A percentile compares a stretch with the other conserved stretches of the same genome.
These are phyloP conservation scores for Nebria salina DNA, from an alignment of 2,888 invertebrate species.

Conservation along the genomic window DNA sequence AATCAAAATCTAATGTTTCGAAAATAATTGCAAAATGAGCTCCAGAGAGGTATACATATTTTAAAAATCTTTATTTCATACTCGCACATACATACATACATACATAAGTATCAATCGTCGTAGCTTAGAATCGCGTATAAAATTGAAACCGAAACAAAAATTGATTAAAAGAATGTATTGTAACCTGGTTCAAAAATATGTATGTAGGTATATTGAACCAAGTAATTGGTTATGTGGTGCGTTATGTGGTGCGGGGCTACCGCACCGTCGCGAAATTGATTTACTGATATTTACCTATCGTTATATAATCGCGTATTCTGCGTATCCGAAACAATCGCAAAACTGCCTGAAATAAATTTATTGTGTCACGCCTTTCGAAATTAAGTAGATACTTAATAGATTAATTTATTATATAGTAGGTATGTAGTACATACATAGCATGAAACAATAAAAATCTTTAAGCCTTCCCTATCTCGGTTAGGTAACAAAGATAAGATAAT, in stretches of 20 bases:
- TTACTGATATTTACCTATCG: constrained; percentile 44
- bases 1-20: no score
- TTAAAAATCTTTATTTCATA: no score
- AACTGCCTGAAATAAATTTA: not conserved
- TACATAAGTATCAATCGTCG: not conserved
- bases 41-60: no score
- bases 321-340: not conserved
- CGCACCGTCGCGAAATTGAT: constrained; percentile 31
- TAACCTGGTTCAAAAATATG: constrained; percentile 22
- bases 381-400: no score
- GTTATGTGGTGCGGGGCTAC: not conserved
- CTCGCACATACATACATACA: no score
- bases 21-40: no score
- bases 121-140: not conserved
- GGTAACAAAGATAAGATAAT: not conserved
- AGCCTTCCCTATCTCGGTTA: not conserved
- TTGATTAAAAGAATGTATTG: constrained; percentile 23
- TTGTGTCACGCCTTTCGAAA: no score
- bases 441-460: not conserved
- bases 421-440: not conserved
- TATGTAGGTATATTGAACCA: constrained; percentile 13
- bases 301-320: constrained; percentile 37
- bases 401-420: no score
- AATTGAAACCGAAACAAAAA: constrained; percentile 4
- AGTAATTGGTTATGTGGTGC: not conserved